A percentile compares a stretch with the other conserved stretches of the same genome.
Conservation (phyloP, 2,888 invertebrate species). For the Macrophya alboannulata region DNA sequence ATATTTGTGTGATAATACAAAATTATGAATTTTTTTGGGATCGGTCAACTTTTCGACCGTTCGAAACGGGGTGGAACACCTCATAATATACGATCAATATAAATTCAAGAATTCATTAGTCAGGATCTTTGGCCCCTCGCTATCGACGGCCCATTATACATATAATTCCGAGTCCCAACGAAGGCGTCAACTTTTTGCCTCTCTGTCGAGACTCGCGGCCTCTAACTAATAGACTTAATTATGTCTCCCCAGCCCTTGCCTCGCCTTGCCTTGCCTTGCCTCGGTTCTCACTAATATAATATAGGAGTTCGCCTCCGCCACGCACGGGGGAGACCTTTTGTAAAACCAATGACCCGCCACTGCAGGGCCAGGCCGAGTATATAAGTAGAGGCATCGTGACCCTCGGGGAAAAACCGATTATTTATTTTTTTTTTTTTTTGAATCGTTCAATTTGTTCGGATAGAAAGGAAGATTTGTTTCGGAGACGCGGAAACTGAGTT, state of each 20-base stretch:
- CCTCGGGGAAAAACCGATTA: constrained; percentile 61
- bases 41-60: too few species aligned
- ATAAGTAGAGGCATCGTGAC: constrained; percentile 26
- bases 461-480: constrained; percentile 49
- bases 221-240: constrained; percentile 67
- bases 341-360: constrained; percentile 60
- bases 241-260: constrained; percentile 54
- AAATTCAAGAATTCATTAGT: constrained; percentile 43
- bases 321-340: constrained; percentile 53
- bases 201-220: constrained; percentile 35
- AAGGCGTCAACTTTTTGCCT: constrained; percentile 48
- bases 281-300: constrained; percentile 51
- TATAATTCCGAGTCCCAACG: constrained; percentile 30
- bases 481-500: neutral
- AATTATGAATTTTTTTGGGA: too few species aligned
- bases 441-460: constrained; percentile 67
- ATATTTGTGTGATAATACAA: too few species aligned
- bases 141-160: constrained; percentile 28
- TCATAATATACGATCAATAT: constrained; percentile 13
- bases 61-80: too few species aligned
- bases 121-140: constrained; percentile 23
- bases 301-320: constrained; percentile 56
- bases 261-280: constrained; percentile 23
- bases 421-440: constrained; percentile 66
- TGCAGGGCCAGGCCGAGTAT: constrained; percentile 7